phyloP scores from a whole-genome alignment of 1,140 invertebrate genomes.

The Xylocopa sonorina region DNA sequence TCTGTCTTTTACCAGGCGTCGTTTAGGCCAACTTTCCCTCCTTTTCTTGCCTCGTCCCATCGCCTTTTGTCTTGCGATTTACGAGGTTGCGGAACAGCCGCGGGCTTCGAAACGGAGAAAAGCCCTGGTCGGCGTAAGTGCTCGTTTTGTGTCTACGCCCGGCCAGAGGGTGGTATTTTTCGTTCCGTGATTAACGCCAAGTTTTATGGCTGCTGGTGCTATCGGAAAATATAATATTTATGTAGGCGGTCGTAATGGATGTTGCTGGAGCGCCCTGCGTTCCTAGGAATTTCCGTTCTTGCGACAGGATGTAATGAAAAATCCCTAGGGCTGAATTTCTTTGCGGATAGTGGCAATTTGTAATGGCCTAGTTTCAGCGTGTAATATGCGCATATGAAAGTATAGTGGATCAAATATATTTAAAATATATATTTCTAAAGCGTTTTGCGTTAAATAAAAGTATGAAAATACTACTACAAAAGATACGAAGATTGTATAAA shows the following conservation, averaged over 20 bases:
- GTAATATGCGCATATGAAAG: too few species aligned
- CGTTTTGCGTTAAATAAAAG: too few species aligned
- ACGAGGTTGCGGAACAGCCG: constrained; percentile 59
- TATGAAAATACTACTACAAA: too few species aligned
- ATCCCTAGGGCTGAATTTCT: not conserved
- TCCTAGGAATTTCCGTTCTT: not conserved
- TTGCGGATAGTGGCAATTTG: not conserved
- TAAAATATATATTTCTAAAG: too few species aligned
- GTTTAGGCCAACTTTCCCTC: not conserved
- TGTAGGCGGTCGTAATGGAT: constrained; percentile 6
- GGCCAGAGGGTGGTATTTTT: constrained; percentile 48
- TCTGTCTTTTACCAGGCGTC: constrained; percentile 12
- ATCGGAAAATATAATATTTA: constrained; percentile 47
- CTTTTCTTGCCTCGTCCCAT: not conserved
- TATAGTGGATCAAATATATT: too few species aligned
- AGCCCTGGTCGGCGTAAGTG: constrained; percentile 38
- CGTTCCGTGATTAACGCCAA: constrained; percentile 59
- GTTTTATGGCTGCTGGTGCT: constrained; percentile 53
- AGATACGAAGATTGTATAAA: too few species aligned
- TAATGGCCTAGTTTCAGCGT: not conserved
- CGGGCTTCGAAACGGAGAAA: constrained; percentile 43
- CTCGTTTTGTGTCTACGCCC: constrained; percentile 51
- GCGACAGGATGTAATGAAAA: not conserved
- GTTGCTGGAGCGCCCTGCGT: not conserved
- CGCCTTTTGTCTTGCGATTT: constrained; percentile 57